Conservation (phyloP, 2,888 invertebrate genomes). For the Cheilosia grossa region DNA sequence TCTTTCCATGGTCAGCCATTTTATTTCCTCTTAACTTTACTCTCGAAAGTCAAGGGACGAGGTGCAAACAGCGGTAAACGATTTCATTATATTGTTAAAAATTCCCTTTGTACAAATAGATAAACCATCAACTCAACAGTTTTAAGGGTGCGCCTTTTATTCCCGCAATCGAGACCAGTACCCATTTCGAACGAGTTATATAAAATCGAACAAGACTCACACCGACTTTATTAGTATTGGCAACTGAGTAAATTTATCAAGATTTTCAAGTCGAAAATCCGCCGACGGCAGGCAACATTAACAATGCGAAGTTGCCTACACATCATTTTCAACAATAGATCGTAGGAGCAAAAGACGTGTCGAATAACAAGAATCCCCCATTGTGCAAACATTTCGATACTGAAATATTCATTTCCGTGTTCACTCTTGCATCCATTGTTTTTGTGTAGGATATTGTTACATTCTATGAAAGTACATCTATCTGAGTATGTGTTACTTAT, state of each 20-base stretch:
- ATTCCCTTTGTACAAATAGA: neutral
- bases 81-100: neutral
- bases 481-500: constrained; percentile 46
- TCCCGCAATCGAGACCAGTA: neutral
- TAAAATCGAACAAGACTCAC: no score
- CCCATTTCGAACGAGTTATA: no score
- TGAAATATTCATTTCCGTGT: constrained; percentile 13
- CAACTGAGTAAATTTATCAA: no score
- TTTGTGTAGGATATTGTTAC: constrained; percentile 2
- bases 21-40: neutral
- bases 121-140: neutral
- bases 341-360: no score
- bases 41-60: constrained; percentile 17
- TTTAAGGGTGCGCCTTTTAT: no score
- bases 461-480: constrained; percentile 8
- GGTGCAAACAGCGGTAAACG: constrained; percentile 11
- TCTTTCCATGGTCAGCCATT: neutral
- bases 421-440: constrained; percentile 1
- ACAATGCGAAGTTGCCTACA: no score
- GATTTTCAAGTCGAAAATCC: no score
- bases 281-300: no score
- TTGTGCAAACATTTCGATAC: neutral
- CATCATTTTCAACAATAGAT: no score
- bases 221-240: no score
- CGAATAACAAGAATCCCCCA: no score